Percentiles rank a stretch among this genome's conserved stretches.
These are phyloP conservation scores for Heteronetta atricapilla DNA, from an alignment of 2,113 vertebrate species.

Conservation along the genomic window DNA sequence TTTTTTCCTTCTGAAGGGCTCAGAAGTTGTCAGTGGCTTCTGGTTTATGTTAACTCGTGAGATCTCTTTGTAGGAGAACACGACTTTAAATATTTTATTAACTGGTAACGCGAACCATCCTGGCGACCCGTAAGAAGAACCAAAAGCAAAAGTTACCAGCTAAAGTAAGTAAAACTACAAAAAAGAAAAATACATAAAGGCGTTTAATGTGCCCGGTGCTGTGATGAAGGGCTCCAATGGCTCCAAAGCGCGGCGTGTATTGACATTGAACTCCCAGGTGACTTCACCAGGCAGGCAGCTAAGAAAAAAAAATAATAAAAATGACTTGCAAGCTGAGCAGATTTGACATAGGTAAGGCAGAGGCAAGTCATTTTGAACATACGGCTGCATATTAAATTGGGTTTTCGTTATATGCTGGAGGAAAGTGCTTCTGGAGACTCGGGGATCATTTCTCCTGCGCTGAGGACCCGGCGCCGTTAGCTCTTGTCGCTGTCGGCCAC, in stretches of 20 bases:
- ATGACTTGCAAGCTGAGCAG: background rate
- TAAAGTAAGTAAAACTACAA: background rate
- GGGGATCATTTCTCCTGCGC: background rate
- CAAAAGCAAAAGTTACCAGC: background rate
- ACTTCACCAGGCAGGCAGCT: background rate
- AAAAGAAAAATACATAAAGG: background rate
- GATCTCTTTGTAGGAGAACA: background rate
- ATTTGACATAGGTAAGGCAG: background rate
- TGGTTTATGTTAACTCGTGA: background rate
- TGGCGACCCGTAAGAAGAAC: background rate
- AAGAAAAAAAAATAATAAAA: background rate
- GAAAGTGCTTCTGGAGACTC: background rate
- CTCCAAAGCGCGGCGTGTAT: background rate
- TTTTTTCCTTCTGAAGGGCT: background rate
- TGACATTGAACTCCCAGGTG: conserved; percentile 18
- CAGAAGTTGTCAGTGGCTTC: background rate
- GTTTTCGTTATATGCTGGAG: background rate
- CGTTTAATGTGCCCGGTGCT: background rate
- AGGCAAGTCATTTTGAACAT: background rate
- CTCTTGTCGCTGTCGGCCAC: background rate
- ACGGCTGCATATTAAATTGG: background rate
- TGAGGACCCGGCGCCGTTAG: background rate
- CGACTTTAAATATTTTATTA: background rate
- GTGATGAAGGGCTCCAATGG: background rate
- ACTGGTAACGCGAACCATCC: background rate